These are phyloP conservation scores for Trachurus trachurus DNA, from an alignment of 2,797 vertebrate species.

Conservation along the genomic window DNA sequence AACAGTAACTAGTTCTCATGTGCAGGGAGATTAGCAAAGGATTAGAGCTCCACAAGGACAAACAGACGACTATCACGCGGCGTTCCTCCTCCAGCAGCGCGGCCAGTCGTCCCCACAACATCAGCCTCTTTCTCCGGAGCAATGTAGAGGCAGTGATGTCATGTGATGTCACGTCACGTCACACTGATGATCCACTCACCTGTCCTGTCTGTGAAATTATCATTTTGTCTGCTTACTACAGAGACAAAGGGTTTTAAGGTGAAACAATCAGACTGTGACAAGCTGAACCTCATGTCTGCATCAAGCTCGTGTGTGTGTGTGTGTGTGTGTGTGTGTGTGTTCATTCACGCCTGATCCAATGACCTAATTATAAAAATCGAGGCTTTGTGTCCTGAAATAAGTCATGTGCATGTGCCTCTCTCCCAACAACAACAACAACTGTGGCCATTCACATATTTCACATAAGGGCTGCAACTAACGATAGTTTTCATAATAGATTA, in stretches of 20 bases:
- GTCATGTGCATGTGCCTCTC: background rate
- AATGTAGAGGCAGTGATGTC: no score
- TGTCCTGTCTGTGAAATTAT: background rate
- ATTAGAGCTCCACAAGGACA: conserved; percentile 82
- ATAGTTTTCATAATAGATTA: no score
- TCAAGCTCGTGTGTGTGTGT: background rate
- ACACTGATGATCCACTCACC: background rate
- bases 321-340: background rate
- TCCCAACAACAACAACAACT: background rate
- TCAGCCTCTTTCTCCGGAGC: background rate
- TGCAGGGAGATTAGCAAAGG: conserved; percentile 80
- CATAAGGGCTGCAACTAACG: background rate
- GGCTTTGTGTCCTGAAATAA: background rate
- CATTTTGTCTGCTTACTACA: background rate
- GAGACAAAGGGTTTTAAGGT: background rate
- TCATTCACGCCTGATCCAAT: background rate
- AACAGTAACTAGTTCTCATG: conserved; percentile 64
- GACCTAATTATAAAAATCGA: background rate
- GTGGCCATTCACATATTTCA: no score
- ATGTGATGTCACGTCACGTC: background rate
- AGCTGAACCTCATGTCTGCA: background rate
- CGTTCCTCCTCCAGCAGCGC: conserved; percentile 23
- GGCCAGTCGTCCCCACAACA: conserved; percentile 4
- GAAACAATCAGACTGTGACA: background rate
- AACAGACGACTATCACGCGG: conserved; percentile 55